A percentile compares a stretch with the other conserved stretches of the same genome.
These are phyloP conservation scores for Enteromius viviparus DNA, from an alignment of 2,797 vertebrate genomes.

Conservation along the genomic window DNA sequence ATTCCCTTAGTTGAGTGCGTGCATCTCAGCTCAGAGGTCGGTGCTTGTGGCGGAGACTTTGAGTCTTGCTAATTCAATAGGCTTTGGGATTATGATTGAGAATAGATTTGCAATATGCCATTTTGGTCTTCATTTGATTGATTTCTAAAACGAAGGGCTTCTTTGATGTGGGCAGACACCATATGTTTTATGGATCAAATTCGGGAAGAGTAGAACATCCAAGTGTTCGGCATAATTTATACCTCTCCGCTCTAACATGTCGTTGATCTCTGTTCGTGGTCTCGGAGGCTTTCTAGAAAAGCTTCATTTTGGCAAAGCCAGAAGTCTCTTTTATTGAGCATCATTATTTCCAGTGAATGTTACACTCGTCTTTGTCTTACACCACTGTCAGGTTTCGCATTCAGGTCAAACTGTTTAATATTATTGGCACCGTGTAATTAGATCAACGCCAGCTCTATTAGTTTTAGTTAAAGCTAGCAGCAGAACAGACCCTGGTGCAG, in stretches of 20 bases:
- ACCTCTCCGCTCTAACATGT: slow-evolving; percentile 61
- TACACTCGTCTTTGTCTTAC: slow-evolving; percentile 7
- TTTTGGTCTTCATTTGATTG: slow-evolving; percentile 70
- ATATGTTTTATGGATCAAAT: slow-evolving; percentile 78
- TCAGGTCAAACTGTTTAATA: slow-evolving; percentile 25
- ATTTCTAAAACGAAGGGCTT: slow-evolving; percentile 75
- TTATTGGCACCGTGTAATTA: slow-evolving; percentile 20
- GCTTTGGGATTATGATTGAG: slow-evolving; percentile 50
- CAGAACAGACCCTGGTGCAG: not conserved
- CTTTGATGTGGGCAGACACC: slow-evolving; percentile 69
- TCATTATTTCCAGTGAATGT: slow-evolving; percentile 55
- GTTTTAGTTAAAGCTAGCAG: slow-evolving; percentile 33
- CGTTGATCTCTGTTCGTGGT: slow-evolving; percentile 60
- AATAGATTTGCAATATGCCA: slow-evolving; percentile 66
- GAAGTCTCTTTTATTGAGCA: slow-evolving; percentile 46
- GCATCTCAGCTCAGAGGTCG: not conserved
- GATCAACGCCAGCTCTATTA: slow-evolving; percentile 13
- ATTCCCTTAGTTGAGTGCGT: not conserved
- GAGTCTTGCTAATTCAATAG: slow-evolving; percentile 57
- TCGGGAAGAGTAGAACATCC: slow-evolving; percentile 72
- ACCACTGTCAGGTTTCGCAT: slow-evolving; percentile 20
- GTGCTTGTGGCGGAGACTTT: not conserved
- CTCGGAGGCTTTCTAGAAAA: slow-evolving; percentile 40
- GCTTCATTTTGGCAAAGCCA: slow-evolving; percentile 38
- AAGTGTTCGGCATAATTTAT: slow-evolving; percentile 73